These are phyloP conservation scores for Cervus canadensis DNA, from an alignment of 2,113 vertebrate species.

Conservation along the genomic window DNA sequence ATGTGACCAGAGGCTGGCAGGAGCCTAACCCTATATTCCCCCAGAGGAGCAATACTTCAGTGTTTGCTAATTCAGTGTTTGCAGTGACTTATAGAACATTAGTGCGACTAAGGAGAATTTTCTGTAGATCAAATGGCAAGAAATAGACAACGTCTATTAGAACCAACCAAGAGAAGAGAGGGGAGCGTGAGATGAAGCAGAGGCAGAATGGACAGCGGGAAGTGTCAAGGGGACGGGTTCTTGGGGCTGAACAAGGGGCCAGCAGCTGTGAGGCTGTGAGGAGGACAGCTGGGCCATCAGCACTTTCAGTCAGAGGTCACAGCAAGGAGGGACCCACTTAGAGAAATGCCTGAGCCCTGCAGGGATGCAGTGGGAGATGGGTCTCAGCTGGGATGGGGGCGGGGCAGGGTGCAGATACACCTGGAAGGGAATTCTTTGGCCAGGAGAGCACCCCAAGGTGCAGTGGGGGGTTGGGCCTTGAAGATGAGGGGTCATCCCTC, in stretches of 20 bases:
- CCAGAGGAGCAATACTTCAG: background rate
- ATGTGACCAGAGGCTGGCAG: background rate
- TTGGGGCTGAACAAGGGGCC: background rate
- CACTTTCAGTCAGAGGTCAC: background rate
- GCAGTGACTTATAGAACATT: background rate
- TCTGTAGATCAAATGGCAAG: background rate
- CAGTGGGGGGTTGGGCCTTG: background rate
- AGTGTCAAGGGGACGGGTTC: background rate
- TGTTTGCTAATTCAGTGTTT: background rate
- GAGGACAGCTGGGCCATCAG: background rate
- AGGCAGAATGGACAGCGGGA: rapidly evolving
- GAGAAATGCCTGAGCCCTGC: background rate
- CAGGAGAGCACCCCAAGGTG: background rate
- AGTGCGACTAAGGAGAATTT: rapidly evolving
- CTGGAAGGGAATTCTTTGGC: background rate
- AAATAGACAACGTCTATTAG: rapidly evolving
- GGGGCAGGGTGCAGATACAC: rapidly evolving
- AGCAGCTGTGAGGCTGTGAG: background rate
- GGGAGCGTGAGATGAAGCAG: rapidly evolving
- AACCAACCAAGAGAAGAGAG: background rate
- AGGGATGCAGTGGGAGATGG: background rate
- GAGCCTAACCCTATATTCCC: background rate
- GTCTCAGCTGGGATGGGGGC: too few relatives aligned
- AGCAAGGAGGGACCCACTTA: background rate
- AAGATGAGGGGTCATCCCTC: background rate